A percentile compares a stretch with the other conserved stretches of the same genome.
Conservation (phyloP, 2,888 invertebrate species). For the Peribatodes rhomboidaria region DNA sequence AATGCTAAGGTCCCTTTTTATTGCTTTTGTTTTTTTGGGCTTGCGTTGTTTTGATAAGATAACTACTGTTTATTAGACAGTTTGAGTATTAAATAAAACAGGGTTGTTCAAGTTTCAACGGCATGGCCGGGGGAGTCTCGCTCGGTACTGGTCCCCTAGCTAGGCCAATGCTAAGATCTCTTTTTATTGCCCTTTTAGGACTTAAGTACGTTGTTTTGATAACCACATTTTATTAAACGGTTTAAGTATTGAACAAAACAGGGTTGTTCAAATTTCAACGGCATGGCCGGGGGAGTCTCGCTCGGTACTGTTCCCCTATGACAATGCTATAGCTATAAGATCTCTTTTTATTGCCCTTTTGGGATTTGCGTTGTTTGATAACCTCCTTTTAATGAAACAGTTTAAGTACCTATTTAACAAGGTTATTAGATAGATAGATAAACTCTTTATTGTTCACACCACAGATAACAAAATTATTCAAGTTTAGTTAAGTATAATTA, state of each 20-base stretch:
- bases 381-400: too few relatives aligned
- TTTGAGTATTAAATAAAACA: neutral
- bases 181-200: neutral
- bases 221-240: too few relatives aligned
- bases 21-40: neutral
- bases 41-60: neutral
- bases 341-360: slow-evolving; percentile 64
- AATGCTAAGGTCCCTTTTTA: slow-evolving; percentile 90
- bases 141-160: slow-evolving; percentile 96
- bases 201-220: neutral
- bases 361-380: neutral
- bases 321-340: slow-evolving; percentile 93
- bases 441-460: too few relatives aligned
- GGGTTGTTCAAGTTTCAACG: slow-evolving; percentile 90
- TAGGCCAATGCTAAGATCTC: slow-evolving; percentile 93
- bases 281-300: slow-evolving; percentile 95
- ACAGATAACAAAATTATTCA: too few relatives aligned
- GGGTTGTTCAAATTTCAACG: slow-evolving; percentile 90
- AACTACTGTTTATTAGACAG: too few relatives aligned
- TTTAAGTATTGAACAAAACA: neutral
- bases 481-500: too few relatives aligned
- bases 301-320: slow-evolving; percentile 96
- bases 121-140: slow-evolving; percentile 95
- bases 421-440: too few relatives aligned
- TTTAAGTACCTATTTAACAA: too few relatives aligned